Percentiles rank a stretch among this genome's conserved stretches.
These are phyloP conservation scores for Apus apus DNA, from an alignment of 2,113 vertebrate genomes.

Conservation along the genomic window DNA sequence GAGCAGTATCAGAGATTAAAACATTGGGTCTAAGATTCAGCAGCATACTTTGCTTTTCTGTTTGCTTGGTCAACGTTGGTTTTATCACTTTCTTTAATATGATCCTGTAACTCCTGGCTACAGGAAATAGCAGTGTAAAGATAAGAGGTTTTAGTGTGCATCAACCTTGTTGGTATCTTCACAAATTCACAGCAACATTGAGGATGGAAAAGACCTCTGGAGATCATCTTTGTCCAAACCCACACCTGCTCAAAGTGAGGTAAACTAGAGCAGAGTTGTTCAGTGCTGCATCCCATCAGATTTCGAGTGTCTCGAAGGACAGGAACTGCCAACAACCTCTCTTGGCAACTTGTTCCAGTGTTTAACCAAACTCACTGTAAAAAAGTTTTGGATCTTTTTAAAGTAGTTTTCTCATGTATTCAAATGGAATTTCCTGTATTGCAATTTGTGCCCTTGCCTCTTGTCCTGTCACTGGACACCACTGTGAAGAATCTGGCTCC, in stretches of 20 bases:
- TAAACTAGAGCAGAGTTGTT: background rate
- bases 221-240: background rate
- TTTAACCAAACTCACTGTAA: background rate
- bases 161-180: background rate
- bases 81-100: background rate
- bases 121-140: background rate
- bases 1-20: background rate
- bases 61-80: background rate
- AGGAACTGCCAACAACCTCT: background rate
- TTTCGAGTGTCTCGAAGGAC: background rate
- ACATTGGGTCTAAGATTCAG: background rate
- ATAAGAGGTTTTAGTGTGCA: background rate
- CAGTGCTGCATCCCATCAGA: rapidly evolving
- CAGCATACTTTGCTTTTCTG: background rate
- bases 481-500: background rate
- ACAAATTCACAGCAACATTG: background rate
- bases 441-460: background rate
- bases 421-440: background rate
- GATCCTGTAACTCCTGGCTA: background rate
- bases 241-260: background rate
- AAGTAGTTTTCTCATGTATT: background rate
- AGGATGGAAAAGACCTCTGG: background rate
- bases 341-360: background rate
- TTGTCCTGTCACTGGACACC: background rate
- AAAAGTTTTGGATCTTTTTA: background rate